Evolutionary conservation across 2,113 vertebrate species (phyloP).

Genomic region (Dolichotis patagonum): DNA sequence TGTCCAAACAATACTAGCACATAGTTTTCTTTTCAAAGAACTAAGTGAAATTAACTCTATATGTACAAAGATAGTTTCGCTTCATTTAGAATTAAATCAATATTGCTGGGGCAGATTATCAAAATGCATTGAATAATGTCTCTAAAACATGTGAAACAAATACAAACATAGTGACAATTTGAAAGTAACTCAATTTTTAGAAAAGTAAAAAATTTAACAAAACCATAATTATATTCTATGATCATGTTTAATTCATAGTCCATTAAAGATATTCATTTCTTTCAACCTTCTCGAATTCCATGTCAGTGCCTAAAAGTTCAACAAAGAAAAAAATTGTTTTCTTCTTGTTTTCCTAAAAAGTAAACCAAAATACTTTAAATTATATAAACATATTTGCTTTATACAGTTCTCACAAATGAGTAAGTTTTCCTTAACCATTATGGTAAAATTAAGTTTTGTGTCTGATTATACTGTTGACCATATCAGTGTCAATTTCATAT

Average conservation of each 20-base stretch:
- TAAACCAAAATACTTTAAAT: not conserved
- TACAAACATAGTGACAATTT: not conserved
- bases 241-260: conserved; percentile 44
- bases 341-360: not conserved
- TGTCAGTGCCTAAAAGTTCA: not conserved
- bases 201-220: not conserved
- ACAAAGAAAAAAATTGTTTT: not conserved
- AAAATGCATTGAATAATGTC: not conserved
- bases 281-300: not conserved
- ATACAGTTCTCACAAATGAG: not conserved
- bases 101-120: not conserved
- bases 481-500: not conserved
- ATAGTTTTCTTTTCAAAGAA: too few species aligned
- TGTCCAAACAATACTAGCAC: too few species aligned
- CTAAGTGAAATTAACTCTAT: too few species aligned
- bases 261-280: conserved; percentile 11
- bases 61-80: not conserved
- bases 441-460: not conserved
- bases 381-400: not conserved
- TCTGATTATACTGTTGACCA: not conserved
- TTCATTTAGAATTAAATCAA: conserved; percentile 49
- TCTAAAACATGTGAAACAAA: not conserved
- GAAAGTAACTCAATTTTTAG: not conserved
- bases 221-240: conserved; percentile 9
- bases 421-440: not conserved